Conservation (phyloP, 2,797 vertebrate genomes). For the Myotis myotis region DNA sequence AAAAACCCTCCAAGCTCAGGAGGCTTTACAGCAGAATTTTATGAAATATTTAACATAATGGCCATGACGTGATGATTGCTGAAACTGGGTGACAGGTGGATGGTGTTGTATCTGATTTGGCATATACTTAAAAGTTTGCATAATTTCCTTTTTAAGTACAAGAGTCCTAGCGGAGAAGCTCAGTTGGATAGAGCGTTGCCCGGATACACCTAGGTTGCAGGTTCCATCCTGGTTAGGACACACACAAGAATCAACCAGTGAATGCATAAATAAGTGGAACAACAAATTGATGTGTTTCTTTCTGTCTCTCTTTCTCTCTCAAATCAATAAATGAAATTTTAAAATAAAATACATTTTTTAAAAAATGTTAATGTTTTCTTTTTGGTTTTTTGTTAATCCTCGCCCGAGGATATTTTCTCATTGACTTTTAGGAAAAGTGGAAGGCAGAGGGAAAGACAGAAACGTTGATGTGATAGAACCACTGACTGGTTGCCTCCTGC, state of each 20-base stretch:
- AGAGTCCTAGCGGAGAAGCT: not conserved
- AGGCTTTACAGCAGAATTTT: too few species aligned
- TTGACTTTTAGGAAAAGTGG: too few species aligned
- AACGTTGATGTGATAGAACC: not conserved
- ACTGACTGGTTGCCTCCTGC: not conserved
- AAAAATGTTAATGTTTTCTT: not conserved
- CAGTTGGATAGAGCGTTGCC: not conserved
- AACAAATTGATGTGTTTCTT: not conserved
- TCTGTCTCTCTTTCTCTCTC: not conserved
- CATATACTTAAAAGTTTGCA: too few species aligned
- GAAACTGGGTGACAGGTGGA: too few species aligned
- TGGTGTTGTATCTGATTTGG: too few species aligned
- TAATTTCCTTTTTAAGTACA: not conserved
- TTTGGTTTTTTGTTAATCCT: not conserved
- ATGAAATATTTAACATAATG: too few species aligned
- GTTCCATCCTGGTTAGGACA: not conserved
- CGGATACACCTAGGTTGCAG: not conserved
- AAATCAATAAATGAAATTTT: too few species aligned
- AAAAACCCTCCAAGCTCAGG: too few species aligned
- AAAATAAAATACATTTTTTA: not conserved
- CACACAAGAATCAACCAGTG: not conserved
- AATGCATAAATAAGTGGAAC: not conserved
- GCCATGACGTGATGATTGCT: too few species aligned
- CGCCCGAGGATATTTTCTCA: not conserved
- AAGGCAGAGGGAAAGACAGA: not conserved